These are phyloP conservation scores for Nibea albiflora DNA, from an alignment of 2,113 vertebrate genomes.

Conservation along the genomic window DNA sequence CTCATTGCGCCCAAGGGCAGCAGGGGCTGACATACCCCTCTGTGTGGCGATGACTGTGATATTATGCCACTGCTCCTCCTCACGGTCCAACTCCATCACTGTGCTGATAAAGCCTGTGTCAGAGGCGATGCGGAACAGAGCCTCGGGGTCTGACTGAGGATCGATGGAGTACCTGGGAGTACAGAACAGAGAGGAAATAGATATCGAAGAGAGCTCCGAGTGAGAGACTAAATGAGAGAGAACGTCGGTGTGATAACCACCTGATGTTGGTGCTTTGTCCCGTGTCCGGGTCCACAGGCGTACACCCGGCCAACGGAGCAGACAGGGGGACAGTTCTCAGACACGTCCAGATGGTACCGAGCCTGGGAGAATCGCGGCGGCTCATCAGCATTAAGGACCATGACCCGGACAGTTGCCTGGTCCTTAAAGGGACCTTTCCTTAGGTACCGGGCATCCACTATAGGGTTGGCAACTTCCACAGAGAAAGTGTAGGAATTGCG, in stretches of 20 bases:
- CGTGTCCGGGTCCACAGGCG: conserved; percentile 88
- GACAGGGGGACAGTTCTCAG: conserved; percentile 87
- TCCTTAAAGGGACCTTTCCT: conserved; percentile 91
- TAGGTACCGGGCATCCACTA: conserved; percentile 88
- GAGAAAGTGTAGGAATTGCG: conserved; percentile 88
- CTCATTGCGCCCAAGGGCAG: conserved; percentile 19
- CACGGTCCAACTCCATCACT: conserved; percentile 88
- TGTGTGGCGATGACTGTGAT: conserved; percentile 91
- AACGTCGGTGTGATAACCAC: conserved; percentile 64
- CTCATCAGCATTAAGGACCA: conserved; percentile 90
- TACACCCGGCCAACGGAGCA: conserved; percentile 85
- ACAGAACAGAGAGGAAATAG: background rate
- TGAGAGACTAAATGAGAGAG: conserved; percentile 19
- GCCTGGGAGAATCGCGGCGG: conserved; percentile 87
- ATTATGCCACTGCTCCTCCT: conserved; percentile 89
- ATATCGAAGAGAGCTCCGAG: conserved; percentile 1
- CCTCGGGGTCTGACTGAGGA: conserved; percentile 88
- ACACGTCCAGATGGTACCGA: conserved; percentile 86
- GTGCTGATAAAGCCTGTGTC: conserved; percentile 89
- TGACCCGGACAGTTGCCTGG: conserved; percentile 86
- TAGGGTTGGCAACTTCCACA: conserved; percentile 89
- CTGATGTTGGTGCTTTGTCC: conserved; percentile 87
- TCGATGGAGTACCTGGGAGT: conserved; percentile 88
- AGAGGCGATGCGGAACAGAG: conserved; percentile 89
- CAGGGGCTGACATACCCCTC: conserved; percentile 84